Conservation (phyloP, 2,888 invertebrate genomes). For the Andricus quercusramuli region DNA sequence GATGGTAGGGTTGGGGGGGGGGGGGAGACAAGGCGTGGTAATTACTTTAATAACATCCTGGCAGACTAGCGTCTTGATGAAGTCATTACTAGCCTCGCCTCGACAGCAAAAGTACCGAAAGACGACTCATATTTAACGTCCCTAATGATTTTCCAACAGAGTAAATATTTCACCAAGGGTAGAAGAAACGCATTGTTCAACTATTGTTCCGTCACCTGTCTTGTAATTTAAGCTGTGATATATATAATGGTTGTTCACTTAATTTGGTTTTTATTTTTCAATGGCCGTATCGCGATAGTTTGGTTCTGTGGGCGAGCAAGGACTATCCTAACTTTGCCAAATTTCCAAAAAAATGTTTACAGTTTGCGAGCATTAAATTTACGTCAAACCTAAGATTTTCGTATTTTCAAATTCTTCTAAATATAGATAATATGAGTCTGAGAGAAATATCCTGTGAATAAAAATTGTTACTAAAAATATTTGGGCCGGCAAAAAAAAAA, state of each 20-base stretch:
- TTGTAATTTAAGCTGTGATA: neutral
- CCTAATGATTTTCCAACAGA: slow-evolving; percentile 23
- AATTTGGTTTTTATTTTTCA: too few relatives aligned
- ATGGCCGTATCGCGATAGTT: too few relatives aligned
- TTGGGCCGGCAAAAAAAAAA: too few relatives aligned
- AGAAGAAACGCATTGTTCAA: neutral
- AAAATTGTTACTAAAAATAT: too few relatives aligned
- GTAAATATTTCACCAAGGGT: slow-evolving; percentile 12
- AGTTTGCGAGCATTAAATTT: too few relatives aligned
- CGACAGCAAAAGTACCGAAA: slow-evolving; percentile 37
- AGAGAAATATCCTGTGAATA: too few relatives aligned
- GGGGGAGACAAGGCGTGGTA: neutral
- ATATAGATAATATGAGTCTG: too few relatives aligned
- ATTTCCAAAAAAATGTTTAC: too few relatives aligned
- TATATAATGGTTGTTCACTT: neutral
- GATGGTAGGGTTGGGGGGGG: neutral
- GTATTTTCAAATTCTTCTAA: too few relatives aligned
- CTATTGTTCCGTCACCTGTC: neutral
- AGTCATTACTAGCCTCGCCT: slow-evolving; percentile 34
- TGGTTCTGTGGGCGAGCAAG: too few relatives aligned
- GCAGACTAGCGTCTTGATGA: slow-evolving; percentile 40
- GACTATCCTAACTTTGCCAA: too few relatives aligned
- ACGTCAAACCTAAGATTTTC: too few relatives aligned
- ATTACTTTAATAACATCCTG: slow-evolving; percentile 42
- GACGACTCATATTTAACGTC: slow-evolving; percentile 22